Conservation (phyloP, 1,140 invertebrate genomes). For the Cotesia vestalis region DNA sequence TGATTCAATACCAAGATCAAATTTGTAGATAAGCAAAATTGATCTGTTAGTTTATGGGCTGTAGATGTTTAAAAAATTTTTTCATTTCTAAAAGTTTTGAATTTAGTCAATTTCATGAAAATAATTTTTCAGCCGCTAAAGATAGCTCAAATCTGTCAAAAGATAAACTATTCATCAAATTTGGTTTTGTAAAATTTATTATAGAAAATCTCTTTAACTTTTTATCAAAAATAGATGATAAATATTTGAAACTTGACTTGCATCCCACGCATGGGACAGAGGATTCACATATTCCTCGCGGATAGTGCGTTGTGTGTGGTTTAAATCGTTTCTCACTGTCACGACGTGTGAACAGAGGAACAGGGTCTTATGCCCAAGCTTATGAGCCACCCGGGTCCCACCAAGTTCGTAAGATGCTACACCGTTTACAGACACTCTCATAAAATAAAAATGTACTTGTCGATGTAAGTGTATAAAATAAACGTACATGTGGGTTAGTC, state of each 20-base stretch:
- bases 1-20: too few relatives aligned
- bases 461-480: slow-evolving; percentile 3
- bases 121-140: too few relatives aligned
- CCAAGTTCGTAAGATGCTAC: slow-evolving; percentile 25
- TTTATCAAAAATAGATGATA: background rate
- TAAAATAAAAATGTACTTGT: background rate
- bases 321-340: slow-evolving; percentile 48
- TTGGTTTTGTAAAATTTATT: too few relatives aligned
- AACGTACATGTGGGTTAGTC: slow-evolving; percentile 41
- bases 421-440: too few relatives aligned
- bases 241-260: background rate
- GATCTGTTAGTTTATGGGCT: too few relatives aligned
- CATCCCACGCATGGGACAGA: slow-evolving; percentile 1
- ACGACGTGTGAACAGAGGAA: slow-evolving; percentile 52
- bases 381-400: slow-evolving; percentile 44
- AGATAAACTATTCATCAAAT: too few relatives aligned
- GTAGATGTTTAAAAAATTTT: too few relatives aligned
- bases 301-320: background rate
- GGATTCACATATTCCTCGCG: slow-evolving; percentile 4
- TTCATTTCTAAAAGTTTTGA: too few relatives aligned
- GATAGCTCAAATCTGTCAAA: too few relatives aligned
- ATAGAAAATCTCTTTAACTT: too few relatives aligned
- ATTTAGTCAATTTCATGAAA: too few relatives aligned
- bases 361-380: slow-evolving; percentile 43
- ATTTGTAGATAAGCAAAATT: too few relatives aligned